These are phyloP conservation scores for Pseudochirops corinnae DNA, from an alignment of 2,797 vertebrate genomes.

Conservation along the genomic window DNA sequence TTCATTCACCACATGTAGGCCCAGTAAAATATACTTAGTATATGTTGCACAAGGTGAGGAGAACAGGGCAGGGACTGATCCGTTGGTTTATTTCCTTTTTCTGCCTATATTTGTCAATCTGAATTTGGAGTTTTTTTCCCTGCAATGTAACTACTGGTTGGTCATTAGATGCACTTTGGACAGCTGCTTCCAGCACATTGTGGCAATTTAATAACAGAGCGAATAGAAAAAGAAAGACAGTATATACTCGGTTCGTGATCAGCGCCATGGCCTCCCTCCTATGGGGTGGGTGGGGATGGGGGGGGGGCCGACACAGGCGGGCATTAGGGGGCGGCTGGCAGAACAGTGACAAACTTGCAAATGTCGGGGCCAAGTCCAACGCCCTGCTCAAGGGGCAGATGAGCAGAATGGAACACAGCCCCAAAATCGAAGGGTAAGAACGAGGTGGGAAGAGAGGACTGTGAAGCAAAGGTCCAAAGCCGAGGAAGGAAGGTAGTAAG, in stretches of 20 bases:
- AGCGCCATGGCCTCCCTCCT: background rate
- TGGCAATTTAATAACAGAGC: conserved; percentile 13
- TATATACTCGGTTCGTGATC: conserved; percentile 15
- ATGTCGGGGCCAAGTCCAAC: background rate
- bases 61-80: background rate
- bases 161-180: conserved; percentile 30
- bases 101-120: background rate
- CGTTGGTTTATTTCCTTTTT: background rate
- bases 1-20: background rate
- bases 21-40: background rate
- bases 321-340: background rate
- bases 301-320: background rate
- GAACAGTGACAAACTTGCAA: background rate
- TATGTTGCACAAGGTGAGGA: background rate
- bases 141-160: background rate
- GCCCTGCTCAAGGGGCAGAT: background rate
- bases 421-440: background rate
- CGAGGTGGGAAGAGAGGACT: background rate
- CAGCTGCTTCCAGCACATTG: background rate
- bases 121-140: background rate
- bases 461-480: background rate
- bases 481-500: background rate
- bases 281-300: background rate
- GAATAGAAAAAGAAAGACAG: conserved; percentile 35
- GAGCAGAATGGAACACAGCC: background rate